Conservation (phyloP, 2,113 vertebrate species). For the Heliornis fulica region DNA sequence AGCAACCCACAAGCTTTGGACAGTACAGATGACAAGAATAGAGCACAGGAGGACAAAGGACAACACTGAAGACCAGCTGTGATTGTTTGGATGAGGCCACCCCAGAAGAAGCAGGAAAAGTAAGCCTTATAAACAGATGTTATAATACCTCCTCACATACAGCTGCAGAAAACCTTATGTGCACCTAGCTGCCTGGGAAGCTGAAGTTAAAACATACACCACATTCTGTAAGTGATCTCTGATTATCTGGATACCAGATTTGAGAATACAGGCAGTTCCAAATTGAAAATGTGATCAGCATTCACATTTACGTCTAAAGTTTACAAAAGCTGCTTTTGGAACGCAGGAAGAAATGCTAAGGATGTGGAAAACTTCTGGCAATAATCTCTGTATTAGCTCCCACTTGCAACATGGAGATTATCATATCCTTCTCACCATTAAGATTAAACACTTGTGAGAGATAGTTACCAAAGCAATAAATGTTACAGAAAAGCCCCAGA, state of each 20-base stretch:
- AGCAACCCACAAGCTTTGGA: not conserved
- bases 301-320: not conserved
- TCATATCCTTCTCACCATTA: not conserved
- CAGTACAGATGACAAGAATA: not conserved
- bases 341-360: not conserved
- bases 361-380: not conserved
- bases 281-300: not conserved
- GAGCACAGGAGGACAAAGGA: not conserved
- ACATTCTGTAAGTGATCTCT: not conserved
- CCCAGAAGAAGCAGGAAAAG: not conserved
- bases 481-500: not conserved
- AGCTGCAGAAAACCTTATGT: not conserved
- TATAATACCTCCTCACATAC: not conserved
- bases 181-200: not conserved
- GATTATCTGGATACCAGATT: not conserved
- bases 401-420: not conserved
- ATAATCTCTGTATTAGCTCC: not conserved
- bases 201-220: not conserved
- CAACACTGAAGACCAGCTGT: not conserved
- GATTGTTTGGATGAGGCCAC: not conserved
- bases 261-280: not conserved
- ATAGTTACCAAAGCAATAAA: not conserved
- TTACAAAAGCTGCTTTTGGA: not conserved
- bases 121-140: not conserved
- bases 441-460: not conserved